Conservation (phyloP, 2,113 vertebrate genomes). For the Rynchops niger region DNA sequence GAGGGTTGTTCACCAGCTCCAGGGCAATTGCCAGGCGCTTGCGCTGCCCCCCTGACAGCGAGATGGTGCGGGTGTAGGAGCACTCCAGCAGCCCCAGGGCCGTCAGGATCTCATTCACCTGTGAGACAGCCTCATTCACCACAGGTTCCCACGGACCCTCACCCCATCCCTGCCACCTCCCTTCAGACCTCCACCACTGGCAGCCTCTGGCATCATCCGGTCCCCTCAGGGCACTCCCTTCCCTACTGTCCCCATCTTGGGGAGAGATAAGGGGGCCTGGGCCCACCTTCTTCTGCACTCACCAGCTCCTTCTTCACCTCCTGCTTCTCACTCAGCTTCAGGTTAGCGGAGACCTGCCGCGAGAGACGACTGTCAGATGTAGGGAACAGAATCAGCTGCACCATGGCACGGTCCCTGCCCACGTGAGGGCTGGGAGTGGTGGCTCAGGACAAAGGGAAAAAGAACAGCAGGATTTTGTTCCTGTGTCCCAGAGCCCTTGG, state of each 20-base stretch:
- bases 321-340: conserved; percentile 94
- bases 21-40: conserved; percentile 95
- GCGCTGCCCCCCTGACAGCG: conserved; percentile 91
- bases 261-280: background rate
- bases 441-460: background rate
- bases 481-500: background rate
- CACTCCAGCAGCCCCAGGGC: conserved; percentile 93
- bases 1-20: conserved; percentile 97
- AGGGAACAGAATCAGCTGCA: too few relatives aligned
- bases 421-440: fast-evolving
- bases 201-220: fast-evolving
- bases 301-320: conserved; percentile 97
- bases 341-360: conserved; percentile 90
- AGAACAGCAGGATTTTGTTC: background rate
- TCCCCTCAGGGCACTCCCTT: background rate
- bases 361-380: fast-evolving
- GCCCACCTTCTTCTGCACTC: conserved; percentile 39
- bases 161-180: background rate
- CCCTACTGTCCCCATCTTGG: fast-evolving
- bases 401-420: fast-evolving
- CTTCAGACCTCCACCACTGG: background rate
- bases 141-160: background rate
- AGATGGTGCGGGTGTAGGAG: conserved; percentile 88
- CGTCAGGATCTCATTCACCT: conserved; percentile 97
- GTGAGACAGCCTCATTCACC: background rate